phyloP scores from a whole-genome alignment of 2,797 vertebrate species.

The Catharus ustulatus region DNA sequence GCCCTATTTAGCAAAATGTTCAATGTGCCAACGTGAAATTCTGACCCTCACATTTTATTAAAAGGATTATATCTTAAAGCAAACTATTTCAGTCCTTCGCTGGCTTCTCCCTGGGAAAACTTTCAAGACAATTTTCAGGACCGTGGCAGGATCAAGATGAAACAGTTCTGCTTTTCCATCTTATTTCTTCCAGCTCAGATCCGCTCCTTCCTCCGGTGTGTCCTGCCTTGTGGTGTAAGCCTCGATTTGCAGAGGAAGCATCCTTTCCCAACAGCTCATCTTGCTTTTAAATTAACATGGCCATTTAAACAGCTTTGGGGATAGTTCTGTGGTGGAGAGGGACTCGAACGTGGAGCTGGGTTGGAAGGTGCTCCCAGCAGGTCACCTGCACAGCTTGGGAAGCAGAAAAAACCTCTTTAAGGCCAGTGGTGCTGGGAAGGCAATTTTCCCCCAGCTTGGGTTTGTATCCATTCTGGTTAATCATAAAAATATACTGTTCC shows the following conservation, averaged over 20 bases:
- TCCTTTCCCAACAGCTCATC: not conserved
- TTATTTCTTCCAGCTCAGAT: conserved; percentile 9
- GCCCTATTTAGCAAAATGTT: conserved; percentile 53
- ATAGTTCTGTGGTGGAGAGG: not conserved
- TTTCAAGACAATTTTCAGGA: conserved; percentile 49
- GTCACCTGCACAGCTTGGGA: not conserved
- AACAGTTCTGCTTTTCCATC: conserved; percentile 19
- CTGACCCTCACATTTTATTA: conserved; percentile 60
- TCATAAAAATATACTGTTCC: not conserved
- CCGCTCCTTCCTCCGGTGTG: not conserved
- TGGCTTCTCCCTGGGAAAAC: conserved; percentile 33
- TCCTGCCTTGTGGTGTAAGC: not conserved
- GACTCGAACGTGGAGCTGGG: not conserved
- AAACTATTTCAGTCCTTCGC: conserved; percentile 35
- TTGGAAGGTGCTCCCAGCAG: not conserved
- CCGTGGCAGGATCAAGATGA: conserved; percentile 46
- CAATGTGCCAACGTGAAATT: conserved; percentile 16
- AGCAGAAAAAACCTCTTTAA: not conserved
- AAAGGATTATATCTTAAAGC: conserved; percentile 55
- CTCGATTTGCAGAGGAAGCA: not conserved
- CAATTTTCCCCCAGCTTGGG: not conserved
- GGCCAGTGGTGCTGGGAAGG: not conserved
- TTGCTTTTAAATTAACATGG: not conserved
- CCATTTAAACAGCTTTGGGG: not conserved
- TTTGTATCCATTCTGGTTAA: not conserved